Evolutionary conservation across 1,140 invertebrate genomes (phyloP), one percentile per base, ranked within the genome.

Genomic region (Ooceraea biroi): DNA sequence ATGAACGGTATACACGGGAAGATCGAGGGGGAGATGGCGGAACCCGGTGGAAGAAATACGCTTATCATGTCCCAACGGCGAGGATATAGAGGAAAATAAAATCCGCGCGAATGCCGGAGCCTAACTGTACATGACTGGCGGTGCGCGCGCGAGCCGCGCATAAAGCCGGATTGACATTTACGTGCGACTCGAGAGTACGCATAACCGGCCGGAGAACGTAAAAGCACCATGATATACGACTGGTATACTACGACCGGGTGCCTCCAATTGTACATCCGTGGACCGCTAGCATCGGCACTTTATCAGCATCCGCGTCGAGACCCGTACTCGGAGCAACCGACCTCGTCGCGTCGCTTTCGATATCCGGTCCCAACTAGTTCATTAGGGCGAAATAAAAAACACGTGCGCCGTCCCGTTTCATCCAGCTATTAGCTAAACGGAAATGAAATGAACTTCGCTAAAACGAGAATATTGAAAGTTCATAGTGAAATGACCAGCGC

Each of bases 151-250:
- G 10, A 44, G 36, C 36, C 36, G 36, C 36, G 50, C 57, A 80
- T 80, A 80, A 80, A 80, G 52, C 25, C 76, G 78, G 46, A 86
- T 86, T 69, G 55, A 85, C 85, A 83, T 73, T 87, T 83, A 83
- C 52, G 52, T 82, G 41, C 78, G 63, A 87, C 63, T 86, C 55
- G 71, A 83, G 76, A 85, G 72, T 71, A 25, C 66, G 66, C 44
- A 65, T 83, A 55, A 80, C 65, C 41, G 50, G 25, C 11, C n/a
- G 44, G 7, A 7, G 30, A 69, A 78, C 19, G 55, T 58, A 80
- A 58, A 36, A 80, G 50, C 50, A 36, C 25, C 30, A 30, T 80
- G 41, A 80, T 58, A 69, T 80, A 80, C 76, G 36, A 17, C 30
- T 22, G 17, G 22, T 19, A 57, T 30, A 71, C 44, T 4, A 71